Conservation (phyloP, 2,888 invertebrate genomes). For the Heliothis peltigera region DNA sequence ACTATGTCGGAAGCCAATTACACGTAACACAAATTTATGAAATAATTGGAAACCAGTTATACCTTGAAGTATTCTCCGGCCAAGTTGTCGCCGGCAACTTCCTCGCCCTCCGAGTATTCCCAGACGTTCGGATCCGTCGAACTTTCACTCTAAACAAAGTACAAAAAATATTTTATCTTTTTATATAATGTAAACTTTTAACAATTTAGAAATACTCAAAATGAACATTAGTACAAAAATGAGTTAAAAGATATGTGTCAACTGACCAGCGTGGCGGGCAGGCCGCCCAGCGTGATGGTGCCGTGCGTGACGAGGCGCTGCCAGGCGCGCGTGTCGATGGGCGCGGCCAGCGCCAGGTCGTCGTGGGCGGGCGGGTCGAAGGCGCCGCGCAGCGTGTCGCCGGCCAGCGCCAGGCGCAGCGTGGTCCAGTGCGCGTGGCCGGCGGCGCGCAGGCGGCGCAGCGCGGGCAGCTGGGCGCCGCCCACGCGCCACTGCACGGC, state of each 20-base stretch:
- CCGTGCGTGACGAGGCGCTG: slow-evolving; percentile 86
- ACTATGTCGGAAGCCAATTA: too few relatives aligned
- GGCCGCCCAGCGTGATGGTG: slow-evolving; percentile 80
- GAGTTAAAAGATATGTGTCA: too few relatives aligned
- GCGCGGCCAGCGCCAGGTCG: slow-evolving; percentile 83
- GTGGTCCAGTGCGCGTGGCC: slow-evolving; percentile 76
- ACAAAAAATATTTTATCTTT: too few relatives aligned
- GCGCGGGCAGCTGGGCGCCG: slow-evolving; percentile 71
- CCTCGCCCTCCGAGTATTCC: slow-evolving; percentile 82
- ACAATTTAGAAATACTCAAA: too few relatives aligned
- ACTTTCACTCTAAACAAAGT: slow-evolving; percentile 70
- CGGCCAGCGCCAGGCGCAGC: slow-evolving; percentile 78
- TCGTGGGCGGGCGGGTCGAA: slow-evolving; percentile 87
- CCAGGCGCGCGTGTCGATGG: slow-evolving; percentile 87
- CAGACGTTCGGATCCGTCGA: slow-evolving; percentile 75
- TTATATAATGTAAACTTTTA: too few relatives aligned
- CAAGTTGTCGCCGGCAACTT: slow-evolving; percentile 77
- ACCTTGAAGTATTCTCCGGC: slow-evolving; percentile 87
- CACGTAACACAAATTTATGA: too few relatives aligned
- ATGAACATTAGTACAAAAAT: too few relatives aligned
- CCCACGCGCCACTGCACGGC: slow-evolving; percentile 92
- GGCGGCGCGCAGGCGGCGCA: slow-evolving; percentile 72
- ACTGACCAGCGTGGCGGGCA: background rate
- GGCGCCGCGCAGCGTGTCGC: slow-evolving; percentile 63
- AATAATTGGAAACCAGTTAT: slow-evolving; percentile 1